phyloP scores from a whole-genome alignment of 2,888 invertebrate species.

The Scotopteryx bipunctaria region DNA sequence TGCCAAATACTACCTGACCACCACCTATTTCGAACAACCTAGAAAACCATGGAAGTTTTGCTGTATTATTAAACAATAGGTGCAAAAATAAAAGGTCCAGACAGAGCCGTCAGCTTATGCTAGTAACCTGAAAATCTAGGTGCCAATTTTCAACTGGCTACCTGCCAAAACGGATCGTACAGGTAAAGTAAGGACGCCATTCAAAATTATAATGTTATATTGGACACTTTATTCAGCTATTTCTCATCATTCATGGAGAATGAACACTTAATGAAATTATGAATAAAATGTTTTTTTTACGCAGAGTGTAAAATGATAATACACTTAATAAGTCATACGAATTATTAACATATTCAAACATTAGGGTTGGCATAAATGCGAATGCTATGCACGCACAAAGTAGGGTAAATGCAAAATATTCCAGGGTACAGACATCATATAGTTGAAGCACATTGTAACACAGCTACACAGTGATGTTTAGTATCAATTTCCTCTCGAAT shows the following conservation, averaged over 20 bases:
- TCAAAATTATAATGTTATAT: slow-evolving; percentile 41
- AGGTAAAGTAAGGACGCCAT: slow-evolving; percentile 47
- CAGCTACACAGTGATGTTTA: slow-evolving; percentile 1
- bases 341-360: no score
- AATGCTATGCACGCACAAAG: no score
- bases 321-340: no score
- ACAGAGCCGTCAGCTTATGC: slow-evolving; percentile 42
- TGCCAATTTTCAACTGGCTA: slow-evolving; percentile 43
- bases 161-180: slow-evolving; percentile 42
- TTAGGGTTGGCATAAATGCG: no score
- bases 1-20: slow-evolving; percentile 14
- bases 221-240: slow-evolving; percentile 25
- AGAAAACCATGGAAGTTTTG: slow-evolving; percentile 33
- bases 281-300: not conserved
- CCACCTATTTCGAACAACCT: slow-evolving; percentile 29
- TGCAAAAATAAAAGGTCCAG: slow-evolving; percentile 39
- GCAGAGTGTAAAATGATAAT: no score
- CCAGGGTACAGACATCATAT: not conserved
- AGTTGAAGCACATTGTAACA: not conserved
- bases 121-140: slow-evolving; percentile 42
- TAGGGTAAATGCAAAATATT: not conserved
- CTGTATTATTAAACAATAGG: slow-evolving; percentile 30
- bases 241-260: slow-evolving; percentile 1
- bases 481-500: slow-evolving; percentile 12
- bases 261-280: slow-evolving; percentile 5